Evolutionary conservation across 2,113 vertebrate genomes (phyloP).

Genomic region (Murina feae): DNA sequence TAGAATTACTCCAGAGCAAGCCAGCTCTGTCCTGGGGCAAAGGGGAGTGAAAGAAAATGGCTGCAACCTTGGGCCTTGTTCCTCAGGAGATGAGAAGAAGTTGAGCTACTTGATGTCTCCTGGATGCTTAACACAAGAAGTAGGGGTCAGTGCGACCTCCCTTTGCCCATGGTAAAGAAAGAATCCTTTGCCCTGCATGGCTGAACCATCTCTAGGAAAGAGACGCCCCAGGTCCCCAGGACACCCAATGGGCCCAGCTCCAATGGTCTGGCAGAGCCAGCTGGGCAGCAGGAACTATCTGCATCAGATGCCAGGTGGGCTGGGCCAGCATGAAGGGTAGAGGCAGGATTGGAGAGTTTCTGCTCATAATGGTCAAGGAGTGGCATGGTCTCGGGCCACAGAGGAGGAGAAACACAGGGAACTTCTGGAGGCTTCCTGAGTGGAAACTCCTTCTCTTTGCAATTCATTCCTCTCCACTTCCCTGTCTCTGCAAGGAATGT

Average conservation of each 20-base stretch:
- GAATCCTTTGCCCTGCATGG: neutral
- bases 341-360: neutral
- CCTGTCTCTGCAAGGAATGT: neutral
- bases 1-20: neutral
- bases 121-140: neutral
- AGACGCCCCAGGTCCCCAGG: neutral
- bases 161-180: neutral
- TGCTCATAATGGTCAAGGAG: neutral
- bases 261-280: neutral
- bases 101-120: neutral
- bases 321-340: neutral
- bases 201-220: neutral
- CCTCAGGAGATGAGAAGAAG: neutral
- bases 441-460: neutral
- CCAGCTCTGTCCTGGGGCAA: neutral
- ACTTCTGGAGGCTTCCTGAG: neutral
- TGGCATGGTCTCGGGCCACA: neutral
- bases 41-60: neutral
- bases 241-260: neutral
- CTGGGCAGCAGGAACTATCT: neutral
- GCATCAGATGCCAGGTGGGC: neutral
- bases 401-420: neutral
- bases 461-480: neutral
- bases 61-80: neutral
- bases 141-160: neutral